Evolutionary conservation across 2,113 vertebrate genomes (phyloP).

Genomic region (Bucco capensis): DNA sequence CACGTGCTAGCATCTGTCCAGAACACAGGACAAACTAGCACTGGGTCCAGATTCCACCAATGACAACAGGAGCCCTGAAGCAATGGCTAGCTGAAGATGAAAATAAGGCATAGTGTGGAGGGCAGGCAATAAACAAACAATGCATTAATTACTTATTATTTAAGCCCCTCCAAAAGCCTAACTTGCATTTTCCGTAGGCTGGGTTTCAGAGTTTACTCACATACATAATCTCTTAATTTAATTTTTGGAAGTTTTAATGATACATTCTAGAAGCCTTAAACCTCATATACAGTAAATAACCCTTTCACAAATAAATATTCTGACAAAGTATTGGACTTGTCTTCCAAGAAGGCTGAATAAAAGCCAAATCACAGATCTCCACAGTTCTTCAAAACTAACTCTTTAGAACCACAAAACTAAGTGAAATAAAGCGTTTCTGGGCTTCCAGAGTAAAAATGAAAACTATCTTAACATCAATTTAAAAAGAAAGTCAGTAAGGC

Average conservation of each 20-base stretch:
- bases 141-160: neutral
- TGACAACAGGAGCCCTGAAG: neutral
- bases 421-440: neutral
- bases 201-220: neutral
- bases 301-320: neutral
- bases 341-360: neutral
- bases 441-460: neutral
- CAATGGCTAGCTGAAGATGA: neutral
- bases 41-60: accelerated
- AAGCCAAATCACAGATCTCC: neutral
- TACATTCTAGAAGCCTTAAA: neutral
- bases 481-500: neutral
- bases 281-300: neutral
- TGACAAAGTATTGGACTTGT: neutral
- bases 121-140: accelerated
- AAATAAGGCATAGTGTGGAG: neutral
- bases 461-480: neutral
- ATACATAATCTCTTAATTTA: neutral
- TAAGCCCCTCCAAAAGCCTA: neutral
- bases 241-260: neutral
- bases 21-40: neutral
- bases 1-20: accelerated
- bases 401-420: neutral
- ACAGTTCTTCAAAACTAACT: neutral
- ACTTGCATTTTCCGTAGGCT: neutral